Conservation (phyloP, 2,888 invertebrate genomes). For the Drosophila pseudotalamancana region DNA sequence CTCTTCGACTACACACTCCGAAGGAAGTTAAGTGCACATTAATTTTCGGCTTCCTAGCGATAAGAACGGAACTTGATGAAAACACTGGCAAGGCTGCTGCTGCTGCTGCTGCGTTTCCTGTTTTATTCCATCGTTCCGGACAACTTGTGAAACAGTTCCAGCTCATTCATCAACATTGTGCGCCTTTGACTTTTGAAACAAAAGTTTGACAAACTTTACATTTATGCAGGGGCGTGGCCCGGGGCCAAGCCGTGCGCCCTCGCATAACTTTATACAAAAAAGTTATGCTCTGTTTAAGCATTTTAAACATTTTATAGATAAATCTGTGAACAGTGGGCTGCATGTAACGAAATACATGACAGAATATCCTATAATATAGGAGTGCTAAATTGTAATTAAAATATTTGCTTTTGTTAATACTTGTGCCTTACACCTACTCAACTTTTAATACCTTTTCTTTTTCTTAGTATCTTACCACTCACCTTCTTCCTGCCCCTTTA, state of each 20-base stretch:
- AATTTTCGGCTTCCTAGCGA: constrained; percentile 44
- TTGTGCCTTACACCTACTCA: no score
- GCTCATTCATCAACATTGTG: constrained; percentile 68
- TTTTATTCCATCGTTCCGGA: constrained; percentile 4
- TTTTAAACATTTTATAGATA: constrained; percentile 45
- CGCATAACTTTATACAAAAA: constrained; percentile 38
- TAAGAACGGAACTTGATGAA: constrained; percentile 47
- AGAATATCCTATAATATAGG: no score
- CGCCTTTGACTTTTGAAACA: constrained; percentile 73
- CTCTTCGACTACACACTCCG: constrained; percentile 6
- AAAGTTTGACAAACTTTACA: constrained; percentile 71
- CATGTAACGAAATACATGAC: background rate
- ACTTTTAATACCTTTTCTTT: constrained; percentile 4
- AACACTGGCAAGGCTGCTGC: constrained; percentile 21
- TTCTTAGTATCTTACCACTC: background rate
- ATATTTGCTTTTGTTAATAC: no score
- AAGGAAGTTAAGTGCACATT: constrained; percentile 50
- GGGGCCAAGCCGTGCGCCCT: constrained; percentile 5
- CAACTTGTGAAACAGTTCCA: constrained; percentile 40
- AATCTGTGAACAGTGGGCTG: constrained; percentile 27
- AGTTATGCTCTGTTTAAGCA: constrained; percentile 38
- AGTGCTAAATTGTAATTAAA: no score
- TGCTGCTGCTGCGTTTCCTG: background rate
- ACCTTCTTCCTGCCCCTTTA: background rate
- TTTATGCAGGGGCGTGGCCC: constrained; percentile 29